A percentile compares a stretch with the other conserved stretches of the same genome.
Evolutionary conservation across 2,113 vertebrate species (phyloP).

Genomic region (Phaetusa simplex): DNA sequence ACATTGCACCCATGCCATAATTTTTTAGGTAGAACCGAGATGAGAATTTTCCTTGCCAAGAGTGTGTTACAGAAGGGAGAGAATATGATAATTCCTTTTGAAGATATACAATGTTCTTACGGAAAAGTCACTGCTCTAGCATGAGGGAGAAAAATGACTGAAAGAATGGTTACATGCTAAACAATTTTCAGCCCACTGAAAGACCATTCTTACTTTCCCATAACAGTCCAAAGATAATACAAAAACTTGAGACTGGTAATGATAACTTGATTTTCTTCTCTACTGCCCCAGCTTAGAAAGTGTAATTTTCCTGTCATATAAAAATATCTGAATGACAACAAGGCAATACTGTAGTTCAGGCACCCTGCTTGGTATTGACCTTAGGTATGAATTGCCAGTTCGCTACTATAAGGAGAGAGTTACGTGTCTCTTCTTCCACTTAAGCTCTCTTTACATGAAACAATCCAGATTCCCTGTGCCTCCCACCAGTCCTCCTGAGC

Average conservation of each 20-base stretch:
- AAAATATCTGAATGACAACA: slow-evolving; percentile 1
- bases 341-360: background rate
- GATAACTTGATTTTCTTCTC: background rate
- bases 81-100: background rate
- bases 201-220: background rate
- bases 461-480: background rate
- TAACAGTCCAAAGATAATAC: background rate
- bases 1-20: background rate
- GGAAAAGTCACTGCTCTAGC: background rate
- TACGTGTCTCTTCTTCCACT: background rate
- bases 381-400: background rate
- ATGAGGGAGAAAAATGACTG: background rate
- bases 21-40: background rate
- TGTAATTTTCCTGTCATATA: background rate
- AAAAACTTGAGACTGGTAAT: background rate
- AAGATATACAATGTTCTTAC: background rate
- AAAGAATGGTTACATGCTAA: background rate
- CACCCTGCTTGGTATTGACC: background rate
- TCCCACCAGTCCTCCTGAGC: background rate
- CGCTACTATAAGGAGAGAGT: background rate
- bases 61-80: background rate
- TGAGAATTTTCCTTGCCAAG: background rate
- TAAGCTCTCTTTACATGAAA: background rate
- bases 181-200: background rate
- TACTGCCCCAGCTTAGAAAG: background rate